Evolutionary conservation across 1,140 invertebrate genomes (phyloP).

Genomic region (Hirudo medicinalis): DNA sequence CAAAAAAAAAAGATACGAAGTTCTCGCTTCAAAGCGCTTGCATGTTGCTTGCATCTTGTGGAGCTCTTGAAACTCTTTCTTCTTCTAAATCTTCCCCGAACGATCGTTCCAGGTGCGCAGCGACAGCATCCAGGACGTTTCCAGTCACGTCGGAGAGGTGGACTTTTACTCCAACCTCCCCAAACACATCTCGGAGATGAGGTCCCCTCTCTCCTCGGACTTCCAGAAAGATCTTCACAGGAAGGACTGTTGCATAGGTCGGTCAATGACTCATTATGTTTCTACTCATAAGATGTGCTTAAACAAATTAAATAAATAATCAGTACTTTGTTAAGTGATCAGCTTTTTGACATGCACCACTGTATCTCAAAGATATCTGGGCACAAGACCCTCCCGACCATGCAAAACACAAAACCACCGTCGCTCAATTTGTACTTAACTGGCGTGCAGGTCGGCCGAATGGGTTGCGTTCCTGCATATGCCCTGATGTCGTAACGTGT

Average conservation of each 20-base stretch:
- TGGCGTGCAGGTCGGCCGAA: no score
- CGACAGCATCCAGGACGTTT: constrained; percentile 35
- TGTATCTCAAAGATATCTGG: background rate
- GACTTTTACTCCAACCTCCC: constrained; percentile 23
- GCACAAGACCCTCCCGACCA: no score
- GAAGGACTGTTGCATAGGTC: constrained; percentile 6
- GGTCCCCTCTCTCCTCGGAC: constrained; percentile 16
- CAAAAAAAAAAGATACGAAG: background rate
- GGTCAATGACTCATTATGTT: background rate
- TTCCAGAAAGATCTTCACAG: background rate
- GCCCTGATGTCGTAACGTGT: no score
- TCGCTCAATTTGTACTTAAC: no score
- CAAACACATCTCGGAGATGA: constrained; percentile 28
- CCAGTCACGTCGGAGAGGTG: constrained; percentile 7
- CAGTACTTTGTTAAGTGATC: no score
- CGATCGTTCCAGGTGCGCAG: constrained; percentile 29
- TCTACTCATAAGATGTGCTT: background rate
- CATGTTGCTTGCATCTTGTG: background rate
- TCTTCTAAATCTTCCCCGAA: background rate
- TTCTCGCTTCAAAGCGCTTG: background rate
- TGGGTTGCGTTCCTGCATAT: no score
- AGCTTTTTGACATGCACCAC: background rate
- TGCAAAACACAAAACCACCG: no score
- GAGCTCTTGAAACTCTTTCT: background rate
- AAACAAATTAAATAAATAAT: no score